These are phyloP conservation scores for Aphis gossypii DNA, from an alignment of 1,140 invertebrate species.

Conservation along the genomic window DNA sequence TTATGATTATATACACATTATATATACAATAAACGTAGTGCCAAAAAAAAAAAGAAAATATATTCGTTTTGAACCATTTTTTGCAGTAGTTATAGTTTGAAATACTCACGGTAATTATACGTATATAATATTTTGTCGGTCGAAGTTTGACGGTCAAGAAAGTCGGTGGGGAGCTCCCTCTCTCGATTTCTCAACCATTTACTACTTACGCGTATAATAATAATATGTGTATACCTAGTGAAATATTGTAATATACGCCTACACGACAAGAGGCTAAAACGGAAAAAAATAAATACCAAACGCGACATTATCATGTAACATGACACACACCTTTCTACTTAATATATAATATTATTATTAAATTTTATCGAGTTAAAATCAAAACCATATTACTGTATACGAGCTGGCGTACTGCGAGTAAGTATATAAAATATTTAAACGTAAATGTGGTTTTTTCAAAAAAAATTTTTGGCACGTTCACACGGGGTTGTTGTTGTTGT, in stretches of 20 bases:
- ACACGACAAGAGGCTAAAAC: background rate
- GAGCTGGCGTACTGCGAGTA: no score
- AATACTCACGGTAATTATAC: background rate
- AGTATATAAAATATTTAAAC: no score
- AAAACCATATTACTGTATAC: no score
- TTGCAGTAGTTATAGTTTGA: background rate
- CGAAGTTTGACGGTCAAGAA: background rate
- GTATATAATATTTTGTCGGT: background rate
- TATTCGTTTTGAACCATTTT: background rate
- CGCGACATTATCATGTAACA: background rate
- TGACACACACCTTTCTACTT: no score
- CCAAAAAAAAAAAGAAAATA: background rate
- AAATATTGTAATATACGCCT: background rate
- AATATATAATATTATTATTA: no score
- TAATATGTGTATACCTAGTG: background rate
- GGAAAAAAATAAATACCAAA: background rate
- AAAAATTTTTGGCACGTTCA: background rate
- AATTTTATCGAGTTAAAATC: no score
- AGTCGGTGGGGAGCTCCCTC: background rate
- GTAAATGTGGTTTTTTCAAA: no score
- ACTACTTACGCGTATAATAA: background rate
- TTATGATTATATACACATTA: background rate
- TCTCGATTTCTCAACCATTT: background rate
- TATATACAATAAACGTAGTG: background rate
- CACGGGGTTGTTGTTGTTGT: constrained; percentile 41